phyloP scores from a whole-genome alignment of 1,140 invertebrate species.

The Venustaconcha ellipsiformis region DNA sequence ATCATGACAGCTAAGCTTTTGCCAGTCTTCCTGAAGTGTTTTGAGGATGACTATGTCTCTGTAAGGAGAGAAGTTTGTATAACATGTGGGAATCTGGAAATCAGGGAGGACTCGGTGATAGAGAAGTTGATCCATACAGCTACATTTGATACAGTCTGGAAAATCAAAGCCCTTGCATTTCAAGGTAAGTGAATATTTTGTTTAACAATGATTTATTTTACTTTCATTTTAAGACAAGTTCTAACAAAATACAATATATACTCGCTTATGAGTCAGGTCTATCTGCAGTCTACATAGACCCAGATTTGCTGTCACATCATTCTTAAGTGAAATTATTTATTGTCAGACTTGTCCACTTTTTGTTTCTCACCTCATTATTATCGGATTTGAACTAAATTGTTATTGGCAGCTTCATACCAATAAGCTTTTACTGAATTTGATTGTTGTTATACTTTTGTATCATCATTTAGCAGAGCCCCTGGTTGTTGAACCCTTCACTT shows the following conservation, averaged over 20 bases:
- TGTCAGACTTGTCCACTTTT: background rate
- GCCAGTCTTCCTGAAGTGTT: conserved; percentile 64
- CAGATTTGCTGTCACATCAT: background rate
- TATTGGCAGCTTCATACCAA: no score
- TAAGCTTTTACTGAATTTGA: no score
- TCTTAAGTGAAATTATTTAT: background rate
- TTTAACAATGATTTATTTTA: no score
- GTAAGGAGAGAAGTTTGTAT: conserved; percentile 64
- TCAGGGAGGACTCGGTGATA: conserved; percentile 60
- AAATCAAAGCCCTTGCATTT: conserved; percentile 67
- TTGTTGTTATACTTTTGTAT: no score
- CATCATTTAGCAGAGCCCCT: no score
- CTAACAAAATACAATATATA: no score
- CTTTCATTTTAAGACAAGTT: background rate
- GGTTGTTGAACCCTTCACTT: no score
- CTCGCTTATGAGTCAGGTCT: background rate
- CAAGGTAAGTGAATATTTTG: conserved; percentile 56
- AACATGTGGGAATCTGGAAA: conserved; percentile 60
- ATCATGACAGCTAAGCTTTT: conserved; percentile 69
- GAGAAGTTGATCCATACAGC: conserved; percentile 62
- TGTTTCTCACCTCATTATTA: background rate
- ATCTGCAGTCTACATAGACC: background rate
- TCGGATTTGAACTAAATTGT: background rate
- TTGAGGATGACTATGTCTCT: conserved; percentile 65
- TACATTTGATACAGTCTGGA: conserved; percentile 67